Base-by-base conservation (phyloP, 2,797 vertebrate genomes). In the Melanotaenia nigrans region DNA sequence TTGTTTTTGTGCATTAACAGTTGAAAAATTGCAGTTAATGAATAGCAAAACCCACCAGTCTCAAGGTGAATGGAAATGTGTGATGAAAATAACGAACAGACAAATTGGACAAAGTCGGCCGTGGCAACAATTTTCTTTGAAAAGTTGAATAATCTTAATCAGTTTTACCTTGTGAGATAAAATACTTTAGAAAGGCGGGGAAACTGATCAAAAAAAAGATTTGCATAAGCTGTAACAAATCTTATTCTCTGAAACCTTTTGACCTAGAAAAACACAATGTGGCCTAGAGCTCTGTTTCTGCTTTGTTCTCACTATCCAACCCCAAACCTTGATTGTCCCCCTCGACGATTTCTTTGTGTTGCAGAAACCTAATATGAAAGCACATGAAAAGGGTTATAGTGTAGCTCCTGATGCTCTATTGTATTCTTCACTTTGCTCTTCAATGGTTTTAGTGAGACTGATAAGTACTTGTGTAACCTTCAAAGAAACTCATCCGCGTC, bases 371-470 rank as follows among this genome's bases (percentile, higher is more conserved):
- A 67, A 85, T 83, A 86, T 71, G 42, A 76, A 75, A 73, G 38
- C 71, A 75, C 65, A 77, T 72, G 64, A 84, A 85, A 85, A 84
- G 69, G 56, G 58, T 30, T 53, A 80, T 54, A 61, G 65, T 71
- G 20, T 20, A 59, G 24, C 54, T 77, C 78, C 68, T 72, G 72
- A 79, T 83, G 67, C 61, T 59, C 60, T 56, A 68, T 81, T 82
- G 78, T 90, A 71, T 73, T 86, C 61, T 65, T 83, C 65, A 64
- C 69, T 77, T 61, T 69, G 38, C 55, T 62, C 45, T 56, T 64
- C 22, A 81, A 64, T 90, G 80, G 87, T 87, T 69, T 82, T 68
- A 67, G 66, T 51, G 7, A 73, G 80, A 90, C 18, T 67, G 71
- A 87, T 72, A 73, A 83, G 45, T 4, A 65, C 42, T 61, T 81